Evolutionary conservation across 2,888 invertebrate genomes (phyloP).

Genomic region (Eupithecia abbreviata): DNA sequence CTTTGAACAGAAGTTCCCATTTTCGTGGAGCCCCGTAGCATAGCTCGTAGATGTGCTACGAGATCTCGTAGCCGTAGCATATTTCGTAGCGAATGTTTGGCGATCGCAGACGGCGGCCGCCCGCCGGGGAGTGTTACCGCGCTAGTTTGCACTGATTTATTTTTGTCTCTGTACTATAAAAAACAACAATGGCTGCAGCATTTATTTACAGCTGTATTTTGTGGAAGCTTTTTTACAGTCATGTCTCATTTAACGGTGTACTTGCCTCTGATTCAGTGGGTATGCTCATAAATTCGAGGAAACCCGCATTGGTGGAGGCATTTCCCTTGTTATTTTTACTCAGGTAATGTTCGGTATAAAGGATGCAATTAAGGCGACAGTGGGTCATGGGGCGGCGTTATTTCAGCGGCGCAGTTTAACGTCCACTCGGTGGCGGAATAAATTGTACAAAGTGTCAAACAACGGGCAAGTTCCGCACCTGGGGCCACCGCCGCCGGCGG

Average conservation of each 20-base stretch:
- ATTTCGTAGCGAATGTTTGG: constrained; percentile 25
- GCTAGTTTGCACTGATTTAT: constrained; percentile 23
- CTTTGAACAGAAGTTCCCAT: constrained; percentile 26
- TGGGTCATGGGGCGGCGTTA: constrained; percentile 32
- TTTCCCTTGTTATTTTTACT: constrained; percentile 9
- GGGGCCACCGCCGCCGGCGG: constrained; percentile 42
- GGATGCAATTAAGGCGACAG: constrained; percentile 40
- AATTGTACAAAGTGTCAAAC: constrained; percentile 75
- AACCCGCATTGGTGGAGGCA: background rate
- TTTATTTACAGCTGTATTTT: constrained; percentile 14
- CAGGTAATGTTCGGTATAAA: constrained; percentile 22
- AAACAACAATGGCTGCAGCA: constrained; percentile 9
- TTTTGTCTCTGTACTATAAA: constrained; percentile 13
- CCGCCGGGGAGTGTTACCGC: constrained; percentile 25
- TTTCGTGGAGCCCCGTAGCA: constrained; percentile 25
- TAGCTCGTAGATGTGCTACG: constrained; percentile 19
- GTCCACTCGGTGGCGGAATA: constrained; percentile 61
- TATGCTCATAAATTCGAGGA: background rate
- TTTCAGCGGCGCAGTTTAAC: constrained; percentile 58
- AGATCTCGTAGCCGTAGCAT: constrained; percentile 29
- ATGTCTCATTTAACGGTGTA: background rate
- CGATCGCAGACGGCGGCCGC: constrained; percentile 30
- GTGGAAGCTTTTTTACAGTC: constrained; percentile 4
- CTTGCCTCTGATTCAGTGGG: constrained; percentile 2
- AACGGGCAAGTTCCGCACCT: constrained; percentile 71